These are phyloP conservation scores for Ornithoptera priamus DNA, from an alignment of 2,888 invertebrate genomes.

Conservation along the genomic window DNA sequence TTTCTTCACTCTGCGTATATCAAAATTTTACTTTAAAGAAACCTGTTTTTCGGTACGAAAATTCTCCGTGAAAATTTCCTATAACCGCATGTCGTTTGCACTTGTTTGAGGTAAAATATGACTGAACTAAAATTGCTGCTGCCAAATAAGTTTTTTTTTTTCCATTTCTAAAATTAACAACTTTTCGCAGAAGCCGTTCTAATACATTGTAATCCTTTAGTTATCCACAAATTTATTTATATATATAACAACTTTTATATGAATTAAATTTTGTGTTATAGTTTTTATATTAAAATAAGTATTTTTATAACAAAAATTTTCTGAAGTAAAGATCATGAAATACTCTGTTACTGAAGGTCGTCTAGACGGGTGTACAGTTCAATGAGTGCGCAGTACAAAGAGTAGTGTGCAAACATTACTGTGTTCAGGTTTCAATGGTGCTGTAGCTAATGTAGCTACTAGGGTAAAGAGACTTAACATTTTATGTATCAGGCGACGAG, in stretches of 20 bases:
- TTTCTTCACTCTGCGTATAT: slow-evolving; percentile 1
- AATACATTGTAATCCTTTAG: background rate
- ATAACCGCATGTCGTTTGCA: slow-evolving; percentile 64
- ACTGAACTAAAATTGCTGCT: slow-evolving; percentile 54
- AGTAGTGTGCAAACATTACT: no score
- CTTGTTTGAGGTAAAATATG: slow-evolving; percentile 70
- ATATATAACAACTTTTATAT: background rate
- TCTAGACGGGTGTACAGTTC: no score
- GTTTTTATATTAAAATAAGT: no score
- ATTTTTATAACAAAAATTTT: no score
- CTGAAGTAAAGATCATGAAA: no score
- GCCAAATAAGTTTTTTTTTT: slow-evolving; percentile 69
- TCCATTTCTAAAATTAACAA: slow-evolving; percentile 75
- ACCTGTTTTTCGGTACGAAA: slow-evolving; percentile 18
- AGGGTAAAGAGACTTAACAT: no score
- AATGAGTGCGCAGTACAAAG: no score
- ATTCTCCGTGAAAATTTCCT: slow-evolving; percentile 22
- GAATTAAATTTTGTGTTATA: no score
- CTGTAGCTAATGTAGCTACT: no score
- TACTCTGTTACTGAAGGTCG: no score
- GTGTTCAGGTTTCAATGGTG: no score
- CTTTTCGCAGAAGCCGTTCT: background rate
- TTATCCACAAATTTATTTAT: background rate
- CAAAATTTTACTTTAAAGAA: slow-evolving; percentile 11
- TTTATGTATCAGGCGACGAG: no score